Conservation (phyloP, 2,113 vertebrate genomes). For the Vireo altiloquus region DNA sequence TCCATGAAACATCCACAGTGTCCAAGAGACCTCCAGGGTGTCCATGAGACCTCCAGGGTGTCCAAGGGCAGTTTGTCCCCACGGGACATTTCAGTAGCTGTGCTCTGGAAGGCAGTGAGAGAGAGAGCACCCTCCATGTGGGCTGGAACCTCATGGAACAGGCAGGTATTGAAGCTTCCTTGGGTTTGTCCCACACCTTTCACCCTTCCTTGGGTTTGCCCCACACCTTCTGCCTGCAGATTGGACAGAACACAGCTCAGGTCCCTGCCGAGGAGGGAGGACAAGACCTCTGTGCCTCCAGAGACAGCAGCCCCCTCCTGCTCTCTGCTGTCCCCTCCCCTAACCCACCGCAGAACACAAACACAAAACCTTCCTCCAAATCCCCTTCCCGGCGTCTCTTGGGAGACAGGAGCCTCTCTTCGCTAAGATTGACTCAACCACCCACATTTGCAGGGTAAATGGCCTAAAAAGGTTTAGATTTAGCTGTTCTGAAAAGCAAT, state of each 20-base stretch:
- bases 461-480: background rate
- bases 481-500: background rate
- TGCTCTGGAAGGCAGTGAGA: background rate
- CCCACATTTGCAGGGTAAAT: background rate
- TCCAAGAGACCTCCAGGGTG: too few species aligned
- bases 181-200: background rate
- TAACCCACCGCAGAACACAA: fast-evolving
- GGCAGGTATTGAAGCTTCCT: background rate
- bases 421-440: background rate
- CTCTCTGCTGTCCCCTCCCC: background rate
- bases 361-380: background rate
- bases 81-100: fast-evolving
- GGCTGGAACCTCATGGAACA: background rate
- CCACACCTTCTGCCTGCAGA: background rate
- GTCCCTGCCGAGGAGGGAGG: background rate
- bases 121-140: fast-evolving
- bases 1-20: too few species aligned
- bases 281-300: fast-evolving
- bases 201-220: background rate
- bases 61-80: background rate
- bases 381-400: background rate
- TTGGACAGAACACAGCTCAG: background rate
- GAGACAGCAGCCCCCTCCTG: fast-evolving
- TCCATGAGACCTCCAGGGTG: too few species aligned
- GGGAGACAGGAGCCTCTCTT: background rate